Percentiles rank a stretch among this genome's conserved stretches.
These are phyloP conservation scores for Dermatemys mawii DNA, from an alignment of 2,113 vertebrate species.

Conservation along the genomic window DNA sequence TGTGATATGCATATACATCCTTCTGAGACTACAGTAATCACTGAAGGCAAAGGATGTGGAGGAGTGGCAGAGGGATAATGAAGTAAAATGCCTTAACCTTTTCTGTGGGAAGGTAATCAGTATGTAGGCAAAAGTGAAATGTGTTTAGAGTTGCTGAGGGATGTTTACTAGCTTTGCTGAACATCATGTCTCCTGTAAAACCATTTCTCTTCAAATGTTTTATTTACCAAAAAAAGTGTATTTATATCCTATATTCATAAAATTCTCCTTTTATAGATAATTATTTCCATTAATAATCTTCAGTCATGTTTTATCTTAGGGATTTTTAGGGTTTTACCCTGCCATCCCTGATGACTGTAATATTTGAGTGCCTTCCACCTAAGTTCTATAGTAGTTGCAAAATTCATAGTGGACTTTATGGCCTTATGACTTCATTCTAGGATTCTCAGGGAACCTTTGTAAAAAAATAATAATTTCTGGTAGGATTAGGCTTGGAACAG, in stretches of 20 bases:
- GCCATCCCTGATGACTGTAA: rapidly evolving
- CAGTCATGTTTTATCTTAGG: background rate
- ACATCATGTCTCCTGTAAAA: background rate
- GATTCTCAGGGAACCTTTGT: background rate
- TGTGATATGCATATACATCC: background rate
- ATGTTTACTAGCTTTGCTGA: background rate
- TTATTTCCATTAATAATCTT: background rate
- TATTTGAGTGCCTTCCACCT: background rate
- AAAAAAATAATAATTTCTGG: background rate
- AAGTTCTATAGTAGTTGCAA: background rate
- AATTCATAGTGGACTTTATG: background rate
- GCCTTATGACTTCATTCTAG: background rate
- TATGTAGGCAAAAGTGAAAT: background rate
- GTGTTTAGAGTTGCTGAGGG: background rate
- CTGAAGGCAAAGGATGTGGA: background rate
- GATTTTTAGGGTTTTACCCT: background rate
- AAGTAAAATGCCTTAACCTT: background rate
- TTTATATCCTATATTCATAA: background rate
- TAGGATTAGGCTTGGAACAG: background rate
- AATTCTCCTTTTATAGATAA: background rate
- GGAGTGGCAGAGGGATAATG: background rate
- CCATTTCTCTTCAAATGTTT: background rate
- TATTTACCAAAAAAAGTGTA: background rate
- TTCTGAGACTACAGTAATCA: slow-evolving; percentile 1
- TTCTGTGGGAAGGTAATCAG: background rate